Percentiles rank a stretch among this genome's conserved stretches.
Conservation (phyloP, 2,113 vertebrate genomes). For the Channa argus region DNA sequence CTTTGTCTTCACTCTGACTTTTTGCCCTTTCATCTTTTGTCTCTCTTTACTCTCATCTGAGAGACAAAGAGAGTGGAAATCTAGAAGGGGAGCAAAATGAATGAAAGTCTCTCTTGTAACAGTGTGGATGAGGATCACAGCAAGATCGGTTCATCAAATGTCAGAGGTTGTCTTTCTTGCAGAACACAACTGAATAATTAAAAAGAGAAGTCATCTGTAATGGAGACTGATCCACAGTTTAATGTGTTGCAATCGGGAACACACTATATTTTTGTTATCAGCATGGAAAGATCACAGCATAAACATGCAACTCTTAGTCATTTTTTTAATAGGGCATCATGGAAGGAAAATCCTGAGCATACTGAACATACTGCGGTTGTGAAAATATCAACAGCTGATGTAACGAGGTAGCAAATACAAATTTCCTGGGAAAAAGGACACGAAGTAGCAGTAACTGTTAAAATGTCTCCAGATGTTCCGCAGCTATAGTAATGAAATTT, state of each 20-base stretch:
- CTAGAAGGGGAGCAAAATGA: slow-evolving; percentile 17
- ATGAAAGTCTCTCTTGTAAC: slow-evolving; percentile 31
- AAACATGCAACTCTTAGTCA: not conserved
- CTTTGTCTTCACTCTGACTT: no score
- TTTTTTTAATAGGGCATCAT: no score
- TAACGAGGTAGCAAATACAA: no score
- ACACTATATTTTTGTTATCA: not conserved
- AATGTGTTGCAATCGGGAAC: slow-evolving; percentile 19
- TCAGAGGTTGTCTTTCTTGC: slow-evolving; percentile 12
- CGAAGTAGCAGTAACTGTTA: no score
- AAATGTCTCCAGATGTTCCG: no score
- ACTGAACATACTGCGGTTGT: no score
- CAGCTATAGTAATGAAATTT: no score
- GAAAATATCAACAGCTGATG: no score
- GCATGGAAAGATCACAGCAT: not conserved
- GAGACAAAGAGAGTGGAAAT: slow-evolving; percentile 18
- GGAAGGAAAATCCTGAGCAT: no score
- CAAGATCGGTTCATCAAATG: not conserved
- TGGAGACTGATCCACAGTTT: slow-evolving; percentile 26
- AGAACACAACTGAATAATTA: slow-evolving; percentile 26
- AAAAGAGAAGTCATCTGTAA: not conserved
- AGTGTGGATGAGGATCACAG: slow-evolving; percentile 30
- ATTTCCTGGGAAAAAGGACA: no score
- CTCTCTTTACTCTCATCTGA: not conserved
- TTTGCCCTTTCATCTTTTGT: no score